phyloP scores from a whole-genome alignment of 2,797 vertebrate species.

The Adelosebastes latens region DNA sequence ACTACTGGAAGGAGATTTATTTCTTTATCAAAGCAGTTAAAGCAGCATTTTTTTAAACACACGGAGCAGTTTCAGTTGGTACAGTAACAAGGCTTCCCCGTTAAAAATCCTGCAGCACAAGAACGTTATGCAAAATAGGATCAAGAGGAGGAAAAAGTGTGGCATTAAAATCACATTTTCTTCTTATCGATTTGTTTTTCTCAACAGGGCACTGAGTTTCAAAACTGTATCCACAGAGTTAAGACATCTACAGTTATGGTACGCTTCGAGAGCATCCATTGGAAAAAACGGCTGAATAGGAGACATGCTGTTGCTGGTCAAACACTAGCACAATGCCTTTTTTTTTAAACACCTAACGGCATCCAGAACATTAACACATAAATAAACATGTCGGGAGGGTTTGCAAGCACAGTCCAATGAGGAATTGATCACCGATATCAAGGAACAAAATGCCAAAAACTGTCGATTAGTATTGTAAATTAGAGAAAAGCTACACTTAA shows the following conservation, averaged over 20 bases:
- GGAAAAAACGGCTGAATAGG: slow-evolving; percentile 22
- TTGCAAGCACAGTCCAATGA: slow-evolving; percentile 60
- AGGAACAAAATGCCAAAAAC: slow-evolving; percentile 46
- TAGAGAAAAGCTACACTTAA: slow-evolving; percentile 50
- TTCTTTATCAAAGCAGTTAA: slow-evolving; percentile 81
- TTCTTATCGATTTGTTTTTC: slow-evolving; percentile 29
- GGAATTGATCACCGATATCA: slow-evolving; percentile 49
- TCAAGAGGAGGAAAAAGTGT: slow-evolving; percentile 42
- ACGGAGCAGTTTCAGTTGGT: slow-evolving; percentile 67
- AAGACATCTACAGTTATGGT: slow-evolving; percentile 47
- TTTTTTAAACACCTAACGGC: slow-evolving; percentile 50
- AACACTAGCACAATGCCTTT: slow-evolving; percentile 55
- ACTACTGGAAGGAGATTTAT: slow-evolving; percentile 79
- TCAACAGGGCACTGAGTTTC: slow-evolving; percentile 53
- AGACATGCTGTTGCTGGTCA: slow-evolving; percentile 62
- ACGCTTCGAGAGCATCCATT: slow-evolving; percentile 27
- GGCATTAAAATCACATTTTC: slow-evolving; percentile 32
- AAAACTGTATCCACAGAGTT: slow-evolving; percentile 47
- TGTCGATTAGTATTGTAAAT: slow-evolving; percentile 38
- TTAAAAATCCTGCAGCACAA: slow-evolving; percentile 63
- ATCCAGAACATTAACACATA: slow-evolving; percentile 68
- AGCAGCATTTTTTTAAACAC: slow-evolving; percentile 76
- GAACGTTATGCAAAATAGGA: slow-evolving; percentile 65
- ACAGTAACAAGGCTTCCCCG: slow-evolving; percentile 65
- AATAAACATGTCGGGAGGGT: slow-evolving; percentile 50